Conservation (phyloP, 1,140 invertebrate genomes). For the Lamellibrachia luymesi region DNA sequence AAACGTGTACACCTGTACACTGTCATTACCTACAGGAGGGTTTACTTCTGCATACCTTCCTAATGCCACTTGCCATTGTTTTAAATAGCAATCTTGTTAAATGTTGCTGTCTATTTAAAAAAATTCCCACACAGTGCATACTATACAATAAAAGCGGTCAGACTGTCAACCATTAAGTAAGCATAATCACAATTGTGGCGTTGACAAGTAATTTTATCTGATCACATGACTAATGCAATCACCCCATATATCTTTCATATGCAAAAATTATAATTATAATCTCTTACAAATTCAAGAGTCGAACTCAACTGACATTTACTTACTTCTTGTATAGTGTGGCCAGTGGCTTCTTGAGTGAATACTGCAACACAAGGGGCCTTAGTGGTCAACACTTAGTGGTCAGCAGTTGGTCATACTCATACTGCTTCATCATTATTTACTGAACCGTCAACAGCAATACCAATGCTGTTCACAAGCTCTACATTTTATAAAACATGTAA, state of each 20-base stretch:
- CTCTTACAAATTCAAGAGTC: not conserved
- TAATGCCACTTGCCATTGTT: no score
- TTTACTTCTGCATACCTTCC: no score
- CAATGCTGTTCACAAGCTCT: no score
- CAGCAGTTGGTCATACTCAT: not conserved
- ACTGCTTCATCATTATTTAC: no score
- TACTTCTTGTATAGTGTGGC: constrained; percentile 70
- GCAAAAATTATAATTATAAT: not conserved
- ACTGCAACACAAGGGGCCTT: constrained; percentile 55
- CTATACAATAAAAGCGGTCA: not conserved
- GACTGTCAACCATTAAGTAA: not conserved
- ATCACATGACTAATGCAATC: not conserved
- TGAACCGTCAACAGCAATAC: no score
- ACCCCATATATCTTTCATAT: not conserved
- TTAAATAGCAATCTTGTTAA: no score
- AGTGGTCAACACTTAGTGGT: not conserved
- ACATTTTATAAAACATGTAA: no score
- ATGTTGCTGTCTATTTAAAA: no score
- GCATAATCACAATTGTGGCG: not conserved
- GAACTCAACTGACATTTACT: constrained; percentile 20
- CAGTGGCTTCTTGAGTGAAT: constrained; percentile 82
- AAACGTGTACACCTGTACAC: no score
- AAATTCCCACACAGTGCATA: no score
- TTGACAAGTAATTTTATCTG: not conserved
- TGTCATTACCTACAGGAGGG: no score